Base-by-base conservation (phyloP, 2,888 invertebrate genomes). In the Ornithoptera priamus region DNA sequence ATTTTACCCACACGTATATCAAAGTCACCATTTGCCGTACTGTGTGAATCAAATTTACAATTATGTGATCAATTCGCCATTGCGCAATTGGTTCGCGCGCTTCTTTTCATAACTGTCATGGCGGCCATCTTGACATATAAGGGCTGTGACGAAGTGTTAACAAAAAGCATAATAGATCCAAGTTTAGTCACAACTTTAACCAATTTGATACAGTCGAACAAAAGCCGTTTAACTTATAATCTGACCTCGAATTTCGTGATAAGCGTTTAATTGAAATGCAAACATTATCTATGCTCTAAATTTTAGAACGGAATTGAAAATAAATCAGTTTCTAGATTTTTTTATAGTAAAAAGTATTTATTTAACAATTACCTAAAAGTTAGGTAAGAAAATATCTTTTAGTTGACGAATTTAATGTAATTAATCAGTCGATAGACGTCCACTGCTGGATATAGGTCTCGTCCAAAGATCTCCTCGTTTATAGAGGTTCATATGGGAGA, bases 31-130 rank as follows among this genome's bases (percentile, higher is more conserved):
- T 78, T 81, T 70, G 74, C 80, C 78, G 75, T 73, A 76, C 72
- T 72, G 78, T 81, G 80, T 78, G 78, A 84, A 80, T 82, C 74
- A 77, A 80, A 83, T 79, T 78, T 76, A 80, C 81, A 78, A 77
- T 76, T 74, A 74, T 70, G 67, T 42, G 67, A 68, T 65, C 69
- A 71, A 61, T 72, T 69, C 65, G 65, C 66, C 69, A 50, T 72
- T 73, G 68, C 69, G 58, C 69, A 71, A 72, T 64, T n/a, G 46
- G 61, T 70, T 68, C 24, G 70, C 67, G 62, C 70, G 67, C 65
- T 39, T 64, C 61, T 64, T 50, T 67, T 69, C 39, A 68, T n/a
- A 70, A 59, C 64, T 70, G 67, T 65, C 61, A 67, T 56, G 67
- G 70, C 64, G 56, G 63, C 67, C 70, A 70, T 70, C 67, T 70